Percentiles rank a stretch among this genome's conserved stretches.
phyloP scores from a whole-genome alignment of 2,113 vertebrate species.

The Alligator sinensis region DNA sequence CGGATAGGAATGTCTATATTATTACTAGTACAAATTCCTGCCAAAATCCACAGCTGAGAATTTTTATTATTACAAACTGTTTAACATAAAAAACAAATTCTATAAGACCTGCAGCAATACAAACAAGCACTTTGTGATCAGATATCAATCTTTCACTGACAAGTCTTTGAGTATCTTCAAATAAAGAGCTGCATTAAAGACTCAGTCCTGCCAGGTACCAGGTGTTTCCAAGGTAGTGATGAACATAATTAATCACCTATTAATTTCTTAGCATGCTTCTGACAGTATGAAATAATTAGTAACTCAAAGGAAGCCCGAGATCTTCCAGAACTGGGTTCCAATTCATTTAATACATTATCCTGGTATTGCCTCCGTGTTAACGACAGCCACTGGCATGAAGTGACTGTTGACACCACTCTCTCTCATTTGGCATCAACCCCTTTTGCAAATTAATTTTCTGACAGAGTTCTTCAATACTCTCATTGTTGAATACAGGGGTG shows the following conservation, averaged over 20 bases:
- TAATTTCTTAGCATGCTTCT: not conserved
- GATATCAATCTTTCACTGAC: not conserved
- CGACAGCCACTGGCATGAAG: not conserved
- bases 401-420: not conserved
- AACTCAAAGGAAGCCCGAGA: not conserved
- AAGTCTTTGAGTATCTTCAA: not conserved
- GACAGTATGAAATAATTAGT: not conserved
- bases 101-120: not conserved
- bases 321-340: not conserved
- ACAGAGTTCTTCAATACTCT: not conserved
- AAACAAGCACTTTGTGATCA: not conserved
- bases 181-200: not conserved
- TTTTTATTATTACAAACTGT: not conserved
- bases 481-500: not conserved
- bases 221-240: not conserved
- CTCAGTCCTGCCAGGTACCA: not conserved
- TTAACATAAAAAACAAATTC: not conserved
- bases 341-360: not conserved
- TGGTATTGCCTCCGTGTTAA: not conserved
- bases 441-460: not conserved
- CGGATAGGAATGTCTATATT: not conserved
- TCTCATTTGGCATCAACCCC: not conserved
- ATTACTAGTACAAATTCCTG: not conserved
- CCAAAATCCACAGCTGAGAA: not conserved
- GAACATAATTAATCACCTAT: not conserved